Evolutionary conservation across 2,797 vertebrate species (phyloP).

Genomic region (Malacoraja senta): DNA sequence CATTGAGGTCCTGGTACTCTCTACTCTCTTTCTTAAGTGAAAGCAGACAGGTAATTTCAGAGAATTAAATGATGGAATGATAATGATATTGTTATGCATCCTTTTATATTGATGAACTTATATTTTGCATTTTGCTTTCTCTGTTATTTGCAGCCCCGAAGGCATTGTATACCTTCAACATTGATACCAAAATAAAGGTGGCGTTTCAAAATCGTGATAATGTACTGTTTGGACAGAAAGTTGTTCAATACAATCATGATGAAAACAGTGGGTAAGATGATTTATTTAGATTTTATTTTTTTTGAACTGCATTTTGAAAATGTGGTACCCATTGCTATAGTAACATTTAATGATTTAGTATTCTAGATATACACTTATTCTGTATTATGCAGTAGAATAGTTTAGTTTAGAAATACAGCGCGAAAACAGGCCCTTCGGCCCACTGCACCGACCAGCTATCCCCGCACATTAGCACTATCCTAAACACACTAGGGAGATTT

Average conservation of each 20-base stretch:
- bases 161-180: slow-evolving; percentile 9
- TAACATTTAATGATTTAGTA: background rate
- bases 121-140: background rate
- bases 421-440: too few species aligned
- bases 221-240: slow-evolving; percentile 24
- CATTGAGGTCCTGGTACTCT: too few species aligned
- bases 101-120: background rate
- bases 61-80: too few species aligned
- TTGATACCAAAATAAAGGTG: background rate
- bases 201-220: background rate
- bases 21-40: too few species aligned
- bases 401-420: too few species aligned
- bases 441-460: too few species aligned
- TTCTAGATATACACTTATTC: background rate
- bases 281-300: background rate
- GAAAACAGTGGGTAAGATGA: background rate
- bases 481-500: too few species aligned
- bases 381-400: background rate
- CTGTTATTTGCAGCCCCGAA: background rate
- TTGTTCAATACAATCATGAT: background rate
- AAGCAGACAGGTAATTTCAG: too few species aligned
- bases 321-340: background rate
- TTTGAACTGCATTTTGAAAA: background rate
- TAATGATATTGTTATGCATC: too few species aligned
- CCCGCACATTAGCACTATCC: too few species aligned